Base-by-base conservation (phyloP, 2,797 vertebrate genomes). In the Lepus townsendii region DNA sequence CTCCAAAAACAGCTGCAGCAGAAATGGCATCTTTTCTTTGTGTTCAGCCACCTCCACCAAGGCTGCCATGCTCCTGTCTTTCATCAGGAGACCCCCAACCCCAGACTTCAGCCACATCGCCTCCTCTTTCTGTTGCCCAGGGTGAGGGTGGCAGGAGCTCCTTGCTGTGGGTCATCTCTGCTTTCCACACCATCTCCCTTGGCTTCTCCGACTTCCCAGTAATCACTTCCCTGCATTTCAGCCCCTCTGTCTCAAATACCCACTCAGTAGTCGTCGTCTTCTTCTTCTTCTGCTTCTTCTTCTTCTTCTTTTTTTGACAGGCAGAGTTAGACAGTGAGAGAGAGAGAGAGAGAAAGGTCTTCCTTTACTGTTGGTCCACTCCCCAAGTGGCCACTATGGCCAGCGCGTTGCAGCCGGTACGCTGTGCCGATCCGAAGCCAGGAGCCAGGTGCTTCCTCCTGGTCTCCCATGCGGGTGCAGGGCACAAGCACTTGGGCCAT, bases 31-130 rank as follows among this genome's bases (percentile, higher is more conserved):
- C 83, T 57, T 83, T 30, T 42, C n/a, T 13, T 50, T 30, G 14
- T 72, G 5, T 54, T 35, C 24, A 63, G 32, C 26, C 54, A 13
- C 27, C 7, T 80, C 13, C 1, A 4, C 32, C 3, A 35, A 26
- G n/a, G 35, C 10, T 3, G 0, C 22, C 0, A 0, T 38, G 30
- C 9, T 17, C n/a, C 42, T 35, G 16, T 7, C 11, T 68, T 60
- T 17, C 24, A 7, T 30, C 22, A n/a, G 50, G 38, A 50, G 11
- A 32, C 14, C 12, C 19, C 19, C 27, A 71, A 1, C 19, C 57
- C 7, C 38, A 10, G 50, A 3, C 32, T 72, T 32, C 32, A 20
- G 8, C 32, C 52, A n/a, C 35, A 12, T n/a, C 7, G 6, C 3
- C 72, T 76, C 24, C 57, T 71, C 57, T 66, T 69, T 73, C 42